These are phyloP conservation scores for Volucella inanis DNA, from an alignment of 2,888 invertebrate genomes.

Conservation along the genomic window DNA sequence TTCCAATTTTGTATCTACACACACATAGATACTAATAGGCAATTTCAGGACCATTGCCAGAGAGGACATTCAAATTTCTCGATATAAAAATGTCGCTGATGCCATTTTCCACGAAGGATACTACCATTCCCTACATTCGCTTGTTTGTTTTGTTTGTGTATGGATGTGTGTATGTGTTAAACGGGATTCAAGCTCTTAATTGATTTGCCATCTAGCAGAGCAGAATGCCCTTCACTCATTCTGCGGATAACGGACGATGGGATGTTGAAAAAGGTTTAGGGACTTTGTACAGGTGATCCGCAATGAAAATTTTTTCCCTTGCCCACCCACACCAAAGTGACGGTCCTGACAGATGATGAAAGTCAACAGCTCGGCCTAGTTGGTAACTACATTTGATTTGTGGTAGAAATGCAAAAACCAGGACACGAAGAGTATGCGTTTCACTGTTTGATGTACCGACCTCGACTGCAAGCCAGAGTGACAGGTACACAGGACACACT, in stretches of 20 bases:
- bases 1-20: constrained; percentile 28
- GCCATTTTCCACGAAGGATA: constrained; percentile 29
- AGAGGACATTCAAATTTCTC: constrained; percentile 55
- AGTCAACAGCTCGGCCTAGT: constrained; percentile 40
- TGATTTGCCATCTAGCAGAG: constrained; percentile 62
- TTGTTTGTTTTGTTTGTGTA: constrained; percentile 16
- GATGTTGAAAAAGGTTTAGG: constrained; percentile 9
- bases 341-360: constrained; percentile 56
- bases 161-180: constrained; percentile 10
- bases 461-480: neutral
- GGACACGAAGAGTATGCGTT: constrained; percentile 15
- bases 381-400: constrained; percentile 61
- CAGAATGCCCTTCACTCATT: constrained; percentile 26
- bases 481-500: constrained; percentile 26
- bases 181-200: constrained; percentile 63
- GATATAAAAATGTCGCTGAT: constrained; percentile 42
- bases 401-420: constrained; percentile 36
- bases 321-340: constrained; percentile 41
- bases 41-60: constrained; percentile 17
- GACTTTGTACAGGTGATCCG: constrained; percentile 16
- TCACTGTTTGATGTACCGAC: neutral
- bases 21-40: constrained; percentile 9
- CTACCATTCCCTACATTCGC: constrained; percentile 3
- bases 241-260: neutral
- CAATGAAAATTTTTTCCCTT: constrained; percentile 1